A percentile compares a stretch with the other conserved stretches of the same genome.
Evolutionary conservation across 1,140 invertebrate species (phyloP).

Genomic region (Dysdera silvatica): DNA sequence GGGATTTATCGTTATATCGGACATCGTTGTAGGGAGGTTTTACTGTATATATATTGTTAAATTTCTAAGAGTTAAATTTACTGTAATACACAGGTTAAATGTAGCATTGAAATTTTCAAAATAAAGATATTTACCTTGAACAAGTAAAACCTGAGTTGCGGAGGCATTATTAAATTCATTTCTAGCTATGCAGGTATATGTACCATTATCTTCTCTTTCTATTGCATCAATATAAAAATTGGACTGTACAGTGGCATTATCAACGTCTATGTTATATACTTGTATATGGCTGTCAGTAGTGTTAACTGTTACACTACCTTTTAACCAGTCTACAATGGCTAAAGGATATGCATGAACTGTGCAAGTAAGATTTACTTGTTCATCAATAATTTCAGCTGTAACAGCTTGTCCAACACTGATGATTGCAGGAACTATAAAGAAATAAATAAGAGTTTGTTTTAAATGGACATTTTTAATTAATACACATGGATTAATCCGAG

Average conservation of each 20-base stretch:
- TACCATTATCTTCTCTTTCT: constrained; percentile 29
- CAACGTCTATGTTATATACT: constrained; percentile 4
- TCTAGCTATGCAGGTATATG: constrained; percentile 28
- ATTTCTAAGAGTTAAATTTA: too few species aligned
- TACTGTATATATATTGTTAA: too few species aligned
- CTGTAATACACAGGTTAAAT: too few species aligned
- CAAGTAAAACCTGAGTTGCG: constrained; percentile 25
- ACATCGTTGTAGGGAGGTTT: too few species aligned
- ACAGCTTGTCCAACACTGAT: constrained; percentile 21
- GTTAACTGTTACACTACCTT: constrained; percentile 15
- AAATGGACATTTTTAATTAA: background rate
- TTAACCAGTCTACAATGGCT: constrained; percentile 18
- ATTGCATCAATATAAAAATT: constrained; percentile 25
- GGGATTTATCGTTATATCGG: too few species aligned
- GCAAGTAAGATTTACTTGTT: constrained; percentile 28
- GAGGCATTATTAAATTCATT: constrained; percentile 27
- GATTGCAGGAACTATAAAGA: constrained; percentile 29
- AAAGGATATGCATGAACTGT: constrained; percentile 23
- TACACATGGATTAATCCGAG: too few species aligned
- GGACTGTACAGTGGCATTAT: constrained; percentile 9
- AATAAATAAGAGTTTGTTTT: constrained; percentile 6
- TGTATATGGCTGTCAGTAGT: constrained; percentile 1
- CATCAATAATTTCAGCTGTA: background rate
- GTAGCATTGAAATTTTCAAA: too few species aligned
- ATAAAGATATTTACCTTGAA: constrained; percentile 30